phyloP scores from a whole-genome alignment of 2,113 vertebrate genomes.

The Pelvicachromis taeniatus region DNA sequence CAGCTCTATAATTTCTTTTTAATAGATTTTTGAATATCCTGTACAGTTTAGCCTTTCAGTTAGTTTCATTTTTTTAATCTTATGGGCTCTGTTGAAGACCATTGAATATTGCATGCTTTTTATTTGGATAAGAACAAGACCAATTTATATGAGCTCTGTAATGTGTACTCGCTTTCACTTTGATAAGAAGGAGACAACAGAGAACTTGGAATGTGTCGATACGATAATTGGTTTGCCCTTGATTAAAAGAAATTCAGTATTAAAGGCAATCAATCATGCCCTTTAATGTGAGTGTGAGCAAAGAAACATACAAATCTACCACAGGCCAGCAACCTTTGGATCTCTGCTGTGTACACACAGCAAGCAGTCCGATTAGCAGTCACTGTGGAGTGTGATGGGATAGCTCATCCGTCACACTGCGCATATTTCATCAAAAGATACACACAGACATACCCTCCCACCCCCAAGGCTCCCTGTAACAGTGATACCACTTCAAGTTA shows the following conservation, averaged over 20 bases:
- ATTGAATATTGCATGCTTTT: constrained; percentile 42
- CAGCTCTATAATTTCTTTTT: constrained; percentile 24
- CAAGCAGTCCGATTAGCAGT: constrained; percentile 3
- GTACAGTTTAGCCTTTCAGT: not conserved
- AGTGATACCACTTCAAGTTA: constrained; percentile 7
- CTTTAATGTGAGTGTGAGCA: not conserved
- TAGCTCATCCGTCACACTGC: constrained; percentile 5
- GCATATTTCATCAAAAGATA: constrained; percentile 17
- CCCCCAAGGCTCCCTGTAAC: constrained; percentile 13
- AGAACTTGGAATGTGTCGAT: not conserved
- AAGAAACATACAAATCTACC: too few species aligned
- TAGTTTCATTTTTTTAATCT: not conserved
- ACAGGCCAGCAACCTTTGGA: too few species aligned
- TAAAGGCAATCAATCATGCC: not conserved
- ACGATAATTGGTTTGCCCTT: constrained; percentile 1
- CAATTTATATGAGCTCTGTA: not conserved
- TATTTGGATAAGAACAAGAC: not conserved
- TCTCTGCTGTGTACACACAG: not conserved
- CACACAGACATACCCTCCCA: not conserved
- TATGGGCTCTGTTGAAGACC: not conserved
- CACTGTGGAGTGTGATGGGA: not conserved
- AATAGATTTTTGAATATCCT: not conserved
- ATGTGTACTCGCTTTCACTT: not conserved
- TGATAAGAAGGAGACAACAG: not conserved
- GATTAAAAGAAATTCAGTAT: not conserved